Base-by-base conservation (phyloP, 1,140 invertebrate species). In the Heliothis subflexa region DNA sequence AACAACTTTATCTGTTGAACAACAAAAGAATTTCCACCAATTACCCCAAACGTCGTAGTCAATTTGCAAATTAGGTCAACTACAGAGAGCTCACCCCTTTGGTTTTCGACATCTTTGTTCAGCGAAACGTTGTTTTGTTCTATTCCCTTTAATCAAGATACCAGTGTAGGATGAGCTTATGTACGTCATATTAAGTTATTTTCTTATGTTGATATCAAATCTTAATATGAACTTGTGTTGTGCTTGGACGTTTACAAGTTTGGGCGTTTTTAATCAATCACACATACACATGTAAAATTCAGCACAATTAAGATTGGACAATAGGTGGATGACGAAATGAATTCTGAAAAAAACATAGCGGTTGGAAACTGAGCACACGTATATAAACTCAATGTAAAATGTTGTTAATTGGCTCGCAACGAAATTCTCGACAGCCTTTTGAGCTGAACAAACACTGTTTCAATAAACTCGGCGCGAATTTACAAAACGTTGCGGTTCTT, bases 1-100 rank as follows among this genome's bases (percentile, higher is more conserved):
- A 12, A 59, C 25, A 4, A 47, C 12, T 52, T 28, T n/a, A 70
- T 62, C 40, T 50, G 33, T 40, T 16, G 7, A 64, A 52, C 25
- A 61, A 61, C 73, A 75, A 75, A 73, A 64, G 59, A 50, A 25
- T 62, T 64, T 55, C 33, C 59, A 64, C 49, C 33, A 28, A 77
- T 77, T 76, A 25, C 50, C 16, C 9, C 59, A 18, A 52, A 25
- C 59, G 47, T 68, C 49, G 62, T 57, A 62, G 50, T 52, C 62
- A 77, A 77, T 68, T 68, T 62, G 16, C 33, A 77, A 77, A 77
- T 68, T 68, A 68, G 74, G 74, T 77, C 62, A 68, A 77, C 49
- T 77, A 77, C 4, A 54, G n/a, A 18, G n/a, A 47, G 57, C 62
- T 28, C 74, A 76, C 74, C 62, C 74, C 33, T 66, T 62, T 13